Evolutionary conservation across 2,113 vertebrate genomes (phyloP), one percentile per base, ranked within the genome.

Genomic region (Cairina moschata): DNA sequence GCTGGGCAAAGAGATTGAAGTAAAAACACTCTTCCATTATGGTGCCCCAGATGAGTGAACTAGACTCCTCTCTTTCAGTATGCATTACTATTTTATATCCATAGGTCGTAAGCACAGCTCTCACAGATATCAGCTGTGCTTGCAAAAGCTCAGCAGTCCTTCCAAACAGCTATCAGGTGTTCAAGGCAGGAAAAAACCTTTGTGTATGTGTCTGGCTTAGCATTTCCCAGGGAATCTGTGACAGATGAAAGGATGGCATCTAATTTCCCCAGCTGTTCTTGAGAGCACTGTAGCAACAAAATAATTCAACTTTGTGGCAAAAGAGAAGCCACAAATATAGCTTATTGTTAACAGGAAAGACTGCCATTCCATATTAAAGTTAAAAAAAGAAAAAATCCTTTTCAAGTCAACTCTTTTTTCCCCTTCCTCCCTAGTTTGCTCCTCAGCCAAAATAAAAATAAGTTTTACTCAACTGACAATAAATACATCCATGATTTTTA

Each of bases 191-290:
- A 8, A 11, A 62, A 87, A 88, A 81, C 5, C 6, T 67, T 55
- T 58, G n/a, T 26, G 7, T 9, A 18, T 11, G 1, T 55, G 42
- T 32, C 63, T 79, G 54, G 17, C 26, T 87, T 66, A 38, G 29
- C 48, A 85, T 56, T 87, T 93, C 58, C 25, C 58, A 46, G 26
- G 11, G 8, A 87, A 85, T 42, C 90, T 38, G 17, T 9, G 34
- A 68, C 29, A 95, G 82, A 72, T 78, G 29, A 85, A 96, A 83
- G 29, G 44, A 69, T 21, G 29, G 48, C 32, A 76, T 54, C 59
- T 77, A 15, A 79, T 85, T 82, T 85, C 58, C 23, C 26, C n/a
- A 94, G 44, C 8, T 91, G 78, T 54, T 69, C 48, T 66, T 85
- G 48, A 80, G 58, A 87, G 75, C 31, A 38, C 6, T 50, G 36